Evolutionary conservation across 2,113 vertebrate species (phyloP), one percentile per base, ranked within the genome.

Genomic region (Phylloscopus whistleri): DNA sequence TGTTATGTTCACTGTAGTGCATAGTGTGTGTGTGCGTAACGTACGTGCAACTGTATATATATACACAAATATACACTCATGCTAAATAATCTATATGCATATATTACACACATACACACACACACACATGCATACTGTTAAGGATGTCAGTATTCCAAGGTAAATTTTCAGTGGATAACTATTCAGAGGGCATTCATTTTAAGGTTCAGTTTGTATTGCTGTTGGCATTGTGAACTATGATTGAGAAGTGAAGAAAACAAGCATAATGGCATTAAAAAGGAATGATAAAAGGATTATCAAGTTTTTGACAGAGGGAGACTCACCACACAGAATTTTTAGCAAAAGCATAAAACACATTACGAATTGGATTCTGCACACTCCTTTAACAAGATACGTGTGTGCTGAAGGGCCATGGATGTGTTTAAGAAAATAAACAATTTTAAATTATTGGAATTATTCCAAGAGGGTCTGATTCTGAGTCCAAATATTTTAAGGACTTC

Each of bases 41-140:
- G n/a, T 14, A 19, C 12, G 39, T 24, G 6, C 49, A 53, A 21
- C 3, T 52, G 3, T 33, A 7, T 15, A n/a, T 24, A 59, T 13
- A 20, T 59, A 37, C 26, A 26, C 16, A 37, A 28, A 53, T 37
- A 63, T 27, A 33, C 2, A 48, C 2, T 23, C 3, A 31, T 31
- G 4, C 33, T 67, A 55, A 72, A 56, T 58, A 41, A 62, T 52
- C 30, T 16, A 6, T 48, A 48, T 15, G 5, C 17, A 8, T 28
- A 28, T 30, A 35, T 52, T 56, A n/a, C 27, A 46, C 8, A 31
- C 9, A 20, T 6, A 51, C 23, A n/a, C 11, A 10, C 28, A 46
- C 21, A 53, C 8, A 63, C 5, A 20, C 2, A 37, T 11, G 37
- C 6, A 3, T 4, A 1, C 27, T 5, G 4, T 5, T 5, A 44